Base-by-base conservation (phyloP, 1,140 invertebrate genomes). In the Andrena cerasifolii region DNA sequence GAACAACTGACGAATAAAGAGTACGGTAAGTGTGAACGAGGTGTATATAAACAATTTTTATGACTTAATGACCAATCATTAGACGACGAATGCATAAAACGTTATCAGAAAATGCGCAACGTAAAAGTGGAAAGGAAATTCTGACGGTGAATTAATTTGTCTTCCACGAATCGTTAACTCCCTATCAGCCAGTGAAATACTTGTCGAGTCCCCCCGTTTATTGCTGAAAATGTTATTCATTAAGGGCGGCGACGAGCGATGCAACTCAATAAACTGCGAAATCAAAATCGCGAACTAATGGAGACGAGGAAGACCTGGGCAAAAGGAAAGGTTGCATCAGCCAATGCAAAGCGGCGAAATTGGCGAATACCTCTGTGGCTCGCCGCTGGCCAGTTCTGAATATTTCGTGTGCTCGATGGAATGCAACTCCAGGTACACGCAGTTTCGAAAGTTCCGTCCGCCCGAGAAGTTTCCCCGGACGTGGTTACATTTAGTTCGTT, bases 321-420 rank as follows among this genome's bases (percentile, higher is more conserved):
- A 28, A 28, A 61, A 43, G 33, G 33, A 43, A n/a, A 47, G n/a
- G 24, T 14, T 49, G 40, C 21, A 45, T 67, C 56, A 14, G 26
- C 18, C 21, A 40, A 53, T 31, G 49, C 21, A 36, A 45, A 67
- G 28, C 53, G 51, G 21, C 24, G 36, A 78, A 78, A 73, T 78
- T 61, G 58, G 24, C 43, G 68, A 72, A 72, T 67, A 58, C 16
- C 26, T 24, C n/a, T 51, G 40, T 26, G 73, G 33, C n/a, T 51
- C 5, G 59, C 61, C 43, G 59, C 26, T 68, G 47, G 28, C 26
- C 56, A 71, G 61, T 51, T 47, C 24, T 43, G 53, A 66, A 81
- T 78, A 81, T 72, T 78, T 78, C 62, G 47, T 24, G 24, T 36
- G 24, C 53, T 28, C 40, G 73, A 79, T 79, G 63, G 61, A 72